Percentiles rank a stretch among this genome's conserved stretches.
These are phyloP conservation scores for Colius striatus DNA, from an alignment of 2,113 vertebrate species.

Conservation along the genomic window DNA sequence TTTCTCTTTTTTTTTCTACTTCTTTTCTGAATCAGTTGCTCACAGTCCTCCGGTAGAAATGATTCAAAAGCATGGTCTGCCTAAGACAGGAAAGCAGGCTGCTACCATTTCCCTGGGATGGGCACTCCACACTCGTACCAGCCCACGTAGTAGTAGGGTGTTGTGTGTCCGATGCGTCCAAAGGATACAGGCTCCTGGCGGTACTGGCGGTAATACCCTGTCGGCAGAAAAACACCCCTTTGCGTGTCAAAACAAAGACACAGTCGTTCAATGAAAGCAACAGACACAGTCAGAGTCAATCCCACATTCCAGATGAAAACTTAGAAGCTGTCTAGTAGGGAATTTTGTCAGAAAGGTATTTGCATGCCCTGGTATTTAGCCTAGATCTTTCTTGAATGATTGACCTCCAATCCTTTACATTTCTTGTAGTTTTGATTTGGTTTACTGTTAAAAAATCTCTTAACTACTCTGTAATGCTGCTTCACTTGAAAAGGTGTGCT, in stretches of 20 bases:
- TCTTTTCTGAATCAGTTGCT: slow-evolving; percentile 16
- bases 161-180: slow-evolving; percentile 89
- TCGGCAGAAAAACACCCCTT: not conserved
- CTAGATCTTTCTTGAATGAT: not conserved
- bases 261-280: not conserved
- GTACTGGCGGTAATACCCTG: slow-evolving; percentile 93
- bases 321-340: not conserved
- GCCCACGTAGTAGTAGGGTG: slow-evolving; percentile 90
- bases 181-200: slow-evolving; percentile 94
- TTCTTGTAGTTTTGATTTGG: not conserved
- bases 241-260: not conserved
- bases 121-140: slow-evolving; percentile 98
- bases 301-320: not conserved
- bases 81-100: not conserved
- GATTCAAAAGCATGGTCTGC: not conserved
- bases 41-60: slow-evolving; percentile 36
- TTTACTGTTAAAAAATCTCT: not conserved
- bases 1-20: not conserved
- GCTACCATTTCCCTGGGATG: slow-evolving; percentile 97
- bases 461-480: not conserved
- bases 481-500: not conserved
- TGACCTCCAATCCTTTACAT: not conserved
- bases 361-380: not conserved
- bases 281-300: not conserved
- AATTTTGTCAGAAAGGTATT: not conserved